Conservation (phyloP, 1,140 invertebrate species). For the Bombus affinis region DNA sequence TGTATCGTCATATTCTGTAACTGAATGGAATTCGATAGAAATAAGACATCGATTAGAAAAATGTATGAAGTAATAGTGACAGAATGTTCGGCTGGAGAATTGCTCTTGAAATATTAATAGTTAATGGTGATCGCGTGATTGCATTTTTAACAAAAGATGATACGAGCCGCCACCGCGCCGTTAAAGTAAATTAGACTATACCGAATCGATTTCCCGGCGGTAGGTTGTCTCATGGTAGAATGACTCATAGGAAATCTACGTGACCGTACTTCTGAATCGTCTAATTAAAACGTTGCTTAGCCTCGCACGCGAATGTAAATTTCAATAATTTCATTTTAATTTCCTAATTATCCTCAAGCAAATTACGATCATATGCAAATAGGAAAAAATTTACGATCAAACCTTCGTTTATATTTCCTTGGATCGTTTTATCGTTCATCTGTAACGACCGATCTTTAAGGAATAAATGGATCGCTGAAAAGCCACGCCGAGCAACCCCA, state of each 20-base stretch:
- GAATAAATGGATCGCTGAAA: neutral
- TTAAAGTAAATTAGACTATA: conserved; percentile 38
- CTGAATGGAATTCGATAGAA: no score
- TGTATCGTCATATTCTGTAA: no score
- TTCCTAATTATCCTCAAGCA: neutral
- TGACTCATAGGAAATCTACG: conserved; percentile 45
- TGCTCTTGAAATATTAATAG: neutral
- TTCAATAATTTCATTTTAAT: no score
- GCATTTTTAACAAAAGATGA: conserved; percentile 21
- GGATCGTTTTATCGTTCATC: neutral
- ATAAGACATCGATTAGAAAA: neutral
- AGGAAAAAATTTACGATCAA: neutral
- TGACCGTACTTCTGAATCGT: conserved; percentile 7
- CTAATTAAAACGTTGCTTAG: neutral
- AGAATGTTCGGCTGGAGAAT: no score
- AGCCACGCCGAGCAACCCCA: no score
- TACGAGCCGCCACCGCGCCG: no score
- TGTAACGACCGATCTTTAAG: neutral
- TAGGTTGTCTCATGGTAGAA: conserved; percentile 15
- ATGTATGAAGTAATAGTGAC: neutral
- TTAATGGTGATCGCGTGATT: neutral
- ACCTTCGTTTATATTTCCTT: neutral
- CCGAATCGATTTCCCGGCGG: conserved; percentile 40
- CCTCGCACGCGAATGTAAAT: neutral
- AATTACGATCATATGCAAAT: neutral